These are phyloP conservation scores for Heliconius congener DNA, from an alignment of 1,140 invertebrate species.

Conservation along the genomic window DNA sequence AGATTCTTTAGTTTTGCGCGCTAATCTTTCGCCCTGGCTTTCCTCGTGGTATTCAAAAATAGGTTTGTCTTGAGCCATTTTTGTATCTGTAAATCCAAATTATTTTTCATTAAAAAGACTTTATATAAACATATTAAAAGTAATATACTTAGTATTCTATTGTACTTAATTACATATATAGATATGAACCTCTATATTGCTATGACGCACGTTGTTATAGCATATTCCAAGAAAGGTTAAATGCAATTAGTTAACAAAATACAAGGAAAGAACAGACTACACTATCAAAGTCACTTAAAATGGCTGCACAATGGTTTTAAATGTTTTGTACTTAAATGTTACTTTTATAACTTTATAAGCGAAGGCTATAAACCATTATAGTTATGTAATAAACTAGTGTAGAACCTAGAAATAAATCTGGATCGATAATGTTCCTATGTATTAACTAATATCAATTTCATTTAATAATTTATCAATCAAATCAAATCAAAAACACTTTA, in stretches of 20 bases:
- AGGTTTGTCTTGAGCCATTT: slow-evolving; percentile 62
- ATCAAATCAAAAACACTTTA: too few relatives aligned
- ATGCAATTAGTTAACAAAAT: background rate
- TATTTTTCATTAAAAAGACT: background rate
- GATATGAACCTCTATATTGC: background rate
- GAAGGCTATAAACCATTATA: too few relatives aligned
- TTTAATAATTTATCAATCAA: too few relatives aligned
- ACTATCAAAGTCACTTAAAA: background rate
- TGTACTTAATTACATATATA: background rate
- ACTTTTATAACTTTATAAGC: too few relatives aligned
- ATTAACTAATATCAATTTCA: too few relatives aligned
- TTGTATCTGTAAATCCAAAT: slow-evolving; percentile 12
- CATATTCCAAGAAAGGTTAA: background rate
- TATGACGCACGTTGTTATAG: background rate
- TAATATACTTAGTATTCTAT: background rate
- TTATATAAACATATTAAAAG: background rate
- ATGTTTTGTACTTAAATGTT: too few relatives aligned
- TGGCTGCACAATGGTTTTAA: background rate
- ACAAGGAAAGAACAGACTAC: background rate
- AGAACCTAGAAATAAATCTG: too few relatives aligned
- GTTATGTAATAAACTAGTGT: too few relatives aligned
- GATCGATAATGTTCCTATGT: too few relatives aligned
- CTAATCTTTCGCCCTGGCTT: slow-evolving; percentile 75
- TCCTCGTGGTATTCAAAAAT: slow-evolving; percentile 74
- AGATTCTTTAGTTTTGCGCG: slow-evolving; percentile 84